Evolutionary conservation across 2,888 invertebrate genomes (phyloP).

Genomic region (Amorpha juglandis): DNA sequence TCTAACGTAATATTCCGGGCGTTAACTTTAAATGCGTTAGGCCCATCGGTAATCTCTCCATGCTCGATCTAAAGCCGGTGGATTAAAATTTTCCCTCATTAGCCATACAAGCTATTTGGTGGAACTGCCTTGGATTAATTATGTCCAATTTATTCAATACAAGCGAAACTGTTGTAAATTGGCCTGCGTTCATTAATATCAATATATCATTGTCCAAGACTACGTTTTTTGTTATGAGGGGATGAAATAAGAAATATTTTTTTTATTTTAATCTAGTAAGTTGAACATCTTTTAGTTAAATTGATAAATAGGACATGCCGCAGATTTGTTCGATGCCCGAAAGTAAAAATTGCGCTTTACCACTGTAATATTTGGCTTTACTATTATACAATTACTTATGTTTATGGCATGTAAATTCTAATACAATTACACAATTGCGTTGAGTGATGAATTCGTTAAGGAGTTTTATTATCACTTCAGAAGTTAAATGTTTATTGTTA

Average conservation of each 20-base stretch:
- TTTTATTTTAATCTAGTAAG: neutral
- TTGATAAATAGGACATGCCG: too few relatives aligned
- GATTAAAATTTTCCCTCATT: slow-evolving; percentile 60
- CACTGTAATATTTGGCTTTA: too few relatives aligned
- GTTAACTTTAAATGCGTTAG: slow-evolving; percentile 57
- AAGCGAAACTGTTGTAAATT: slow-evolving; percentile 9
- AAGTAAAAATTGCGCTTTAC: too few relatives aligned
- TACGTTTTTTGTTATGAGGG: neutral
- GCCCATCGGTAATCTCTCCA: slow-evolving; percentile 50
- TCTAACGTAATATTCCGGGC: slow-evolving; percentile 64
- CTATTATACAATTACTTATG: too few relatives aligned
- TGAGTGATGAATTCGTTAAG: too few relatives aligned
- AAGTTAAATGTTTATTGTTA: too few relatives aligned
- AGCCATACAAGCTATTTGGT: slow-evolving; percentile 42
- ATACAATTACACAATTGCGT: too few relatives aligned
- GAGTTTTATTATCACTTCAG: too few relatives aligned
- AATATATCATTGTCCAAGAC: slow-evolving; percentile 8
- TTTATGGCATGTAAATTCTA: too few relatives aligned
- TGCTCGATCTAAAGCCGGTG: slow-evolving; percentile 42
- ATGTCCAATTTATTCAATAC: slow-evolving; percentile 30
- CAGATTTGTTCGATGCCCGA: too few relatives aligned
- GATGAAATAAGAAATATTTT: neutral
- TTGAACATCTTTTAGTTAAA: too few relatives aligned
- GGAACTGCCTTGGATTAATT: slow-evolving; percentile 37
- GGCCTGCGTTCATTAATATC: slow-evolving; percentile 12